Conservation (phyloP, 2,888 invertebrate genomes). For the Cacoxenus indagator region DNA sequence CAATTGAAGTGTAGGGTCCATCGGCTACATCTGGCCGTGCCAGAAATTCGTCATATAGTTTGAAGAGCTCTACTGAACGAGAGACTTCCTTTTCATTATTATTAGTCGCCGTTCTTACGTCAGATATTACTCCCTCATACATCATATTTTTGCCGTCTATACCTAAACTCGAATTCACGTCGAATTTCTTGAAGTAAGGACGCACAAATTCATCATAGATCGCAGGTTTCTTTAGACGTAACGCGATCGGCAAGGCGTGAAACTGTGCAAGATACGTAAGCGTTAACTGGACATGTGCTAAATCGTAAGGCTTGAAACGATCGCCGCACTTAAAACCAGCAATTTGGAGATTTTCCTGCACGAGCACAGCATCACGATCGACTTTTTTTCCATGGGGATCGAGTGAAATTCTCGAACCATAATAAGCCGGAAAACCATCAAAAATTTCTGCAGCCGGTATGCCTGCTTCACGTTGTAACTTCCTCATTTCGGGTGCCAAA, state of each 20-base stretch:
- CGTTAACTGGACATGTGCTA: slow-evolving; percentile 71
- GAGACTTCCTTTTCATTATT: slow-evolving; percentile 42
- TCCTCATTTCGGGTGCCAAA: slow-evolving; percentile 71
- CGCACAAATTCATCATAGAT: slow-evolving; percentile 69
- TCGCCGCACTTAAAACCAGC: slow-evolving; percentile 73
- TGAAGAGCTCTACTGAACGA: slow-evolving; percentile 45
- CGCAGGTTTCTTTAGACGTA: slow-evolving; percentile 71
- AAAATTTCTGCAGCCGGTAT: slow-evolving; percentile 69
- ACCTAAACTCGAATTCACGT: slow-evolving; percentile 40
- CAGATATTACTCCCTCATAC: slow-evolving; percentile 41
- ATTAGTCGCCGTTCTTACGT: slow-evolving; percentile 42
- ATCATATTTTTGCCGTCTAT: slow-evolving; percentile 35
- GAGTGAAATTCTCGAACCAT: slow-evolving; percentile 73
- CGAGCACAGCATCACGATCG: slow-evolving; percentile 74
- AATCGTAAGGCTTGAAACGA: slow-evolving; percentile 72
- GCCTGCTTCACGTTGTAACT: slow-evolving; percentile 72
- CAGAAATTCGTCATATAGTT: slow-evolving; percentile 46
- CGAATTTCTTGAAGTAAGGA: slow-evolving; percentile 66
- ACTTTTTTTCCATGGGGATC: slow-evolving; percentile 64
- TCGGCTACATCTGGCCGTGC: slow-evolving; percentile 52
- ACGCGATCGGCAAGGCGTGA: slow-evolving; percentile 74
- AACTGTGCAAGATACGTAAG: slow-evolving; percentile 73
- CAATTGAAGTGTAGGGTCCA: slow-evolving; percentile 72
- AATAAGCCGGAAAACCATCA: slow-evolving; percentile 73
- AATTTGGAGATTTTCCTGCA: slow-evolving; percentile 74